Base-by-base conservation (phyloP, 1,140 invertebrate species). In the Campoletis sonorensis region DNA sequence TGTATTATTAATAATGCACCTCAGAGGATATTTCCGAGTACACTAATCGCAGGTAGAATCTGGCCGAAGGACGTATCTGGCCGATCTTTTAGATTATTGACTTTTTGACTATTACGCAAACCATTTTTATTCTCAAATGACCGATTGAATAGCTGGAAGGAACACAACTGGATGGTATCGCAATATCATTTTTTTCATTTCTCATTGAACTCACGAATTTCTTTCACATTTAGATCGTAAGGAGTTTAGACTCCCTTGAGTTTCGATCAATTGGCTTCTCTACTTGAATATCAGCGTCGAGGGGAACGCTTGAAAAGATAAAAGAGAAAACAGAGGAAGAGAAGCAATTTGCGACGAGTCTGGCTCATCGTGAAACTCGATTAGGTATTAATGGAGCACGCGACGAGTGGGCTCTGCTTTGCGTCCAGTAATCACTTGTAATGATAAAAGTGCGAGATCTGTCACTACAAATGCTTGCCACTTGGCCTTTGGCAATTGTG, bases 341-440 rank as follows among this genome's bases (percentile, higher is more conserved):
- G n/a, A 26, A 23, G 61, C 10, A 64, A 64, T 23, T 2, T 64
- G 70, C 23, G 4, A 54, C 64, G 18, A n/a, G 8, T 54, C 18
- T 64, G 18, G 37, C 73, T 26, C 78, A 80, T 81, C 81, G 79
- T 84, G 82, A 85, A 87, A 85, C 85, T 84, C 73, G 73, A 77
- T 77, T 77, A 77, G 51, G 73, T 33, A 77, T 54, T 77, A 2
- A 27, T 26, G 23, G 45, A 77, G 73, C 73, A 77, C 73, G 73
- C 54, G 73, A 77, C 73, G 27, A 54, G 73, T 64, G 73, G 73
- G 64, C 73, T 77, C 73, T 77, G 73, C 54, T 77, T 77, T 77
- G 73, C 73, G 73, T 54, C 73, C 26, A 73, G 70, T 76, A 75
- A 80, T 80, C 33, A 49, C 61, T 67, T 40, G 67, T 54, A 26